phyloP scores from a whole-genome alignment of 2,888 invertebrate species.

The Boloria selene region DNA sequence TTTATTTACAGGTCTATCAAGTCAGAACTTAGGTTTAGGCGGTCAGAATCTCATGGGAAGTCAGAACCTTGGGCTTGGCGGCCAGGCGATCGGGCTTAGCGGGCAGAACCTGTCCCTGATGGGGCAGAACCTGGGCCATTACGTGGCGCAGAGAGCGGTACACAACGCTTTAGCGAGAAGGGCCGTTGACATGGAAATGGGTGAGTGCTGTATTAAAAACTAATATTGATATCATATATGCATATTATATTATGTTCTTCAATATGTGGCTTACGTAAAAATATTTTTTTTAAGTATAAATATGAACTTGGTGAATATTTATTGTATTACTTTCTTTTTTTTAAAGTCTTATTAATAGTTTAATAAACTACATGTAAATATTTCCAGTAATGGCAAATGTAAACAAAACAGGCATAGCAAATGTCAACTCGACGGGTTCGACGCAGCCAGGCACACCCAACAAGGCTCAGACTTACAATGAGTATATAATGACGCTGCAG shows the following conservation, averaged over 20 bases:
- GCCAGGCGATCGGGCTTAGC: slow-evolving; percentile 48
- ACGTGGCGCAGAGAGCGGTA: slow-evolving; percentile 69
- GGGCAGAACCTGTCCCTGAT: slow-evolving; percentile 65
- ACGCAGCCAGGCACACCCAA: slow-evolving; percentile 84
- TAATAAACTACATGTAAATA: not conserved
- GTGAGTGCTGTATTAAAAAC: slow-evolving; percentile 37
- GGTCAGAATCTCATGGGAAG: slow-evolving; percentile 56
- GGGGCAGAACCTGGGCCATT: slow-evolving; percentile 64
- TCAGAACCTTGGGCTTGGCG: slow-evolving; percentile 48
- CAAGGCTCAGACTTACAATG: slow-evolving; percentile 84
- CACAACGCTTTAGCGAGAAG: slow-evolving; percentile 70
- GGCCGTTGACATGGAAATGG: slow-evolving; percentile 68
- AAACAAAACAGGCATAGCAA: slow-evolving; percentile 58
- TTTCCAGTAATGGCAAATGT: no score
- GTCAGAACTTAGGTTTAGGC: slow-evolving; percentile 58
- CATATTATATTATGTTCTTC: no score
- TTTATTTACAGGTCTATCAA: slow-evolving; percentile 57
- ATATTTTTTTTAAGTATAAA: no score
- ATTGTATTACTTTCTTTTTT: not conserved
- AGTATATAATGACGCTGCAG: slow-evolving; percentile 86
- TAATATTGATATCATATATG: no score
- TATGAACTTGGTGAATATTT: not conserved
- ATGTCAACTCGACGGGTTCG: slow-evolving; percentile 74
- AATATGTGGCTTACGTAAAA: no score
- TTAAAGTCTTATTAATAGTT: not conserved